A percentile compares a stretch with the other conserved stretches of the same genome.
phyloP scores from a whole-genome alignment of 2,797 vertebrate genomes.

The Sylvilagus floridanus region DNA sequence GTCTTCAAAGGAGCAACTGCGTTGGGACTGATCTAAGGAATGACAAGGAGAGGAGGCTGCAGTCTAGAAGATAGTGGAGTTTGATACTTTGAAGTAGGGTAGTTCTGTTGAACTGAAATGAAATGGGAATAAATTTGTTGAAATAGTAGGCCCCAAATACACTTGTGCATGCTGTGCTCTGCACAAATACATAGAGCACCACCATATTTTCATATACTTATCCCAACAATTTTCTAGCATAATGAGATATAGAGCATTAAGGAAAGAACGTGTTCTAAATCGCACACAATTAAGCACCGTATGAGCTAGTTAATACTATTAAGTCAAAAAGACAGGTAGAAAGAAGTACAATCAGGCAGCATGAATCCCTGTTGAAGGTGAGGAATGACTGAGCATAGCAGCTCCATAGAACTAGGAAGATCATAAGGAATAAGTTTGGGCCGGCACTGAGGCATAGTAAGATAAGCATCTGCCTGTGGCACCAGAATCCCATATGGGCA shows the following conservation, averaged over 20 bases:
- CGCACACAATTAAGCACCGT: neutral
- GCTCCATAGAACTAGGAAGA: neutral
- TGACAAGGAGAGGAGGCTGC: too few species aligned
- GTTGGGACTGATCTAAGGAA: too few species aligned
- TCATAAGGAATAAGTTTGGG: neutral
- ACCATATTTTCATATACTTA: neutral
- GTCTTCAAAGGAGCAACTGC: too few species aligned
- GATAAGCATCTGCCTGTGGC: too few species aligned
- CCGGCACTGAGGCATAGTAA: too few species aligned
- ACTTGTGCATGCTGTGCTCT: neutral
- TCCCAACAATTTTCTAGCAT: neutral
- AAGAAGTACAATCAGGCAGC: neutral
- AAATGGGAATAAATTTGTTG: neutral
- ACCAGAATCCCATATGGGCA: too few species aligned
- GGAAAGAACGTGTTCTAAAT: neutral
- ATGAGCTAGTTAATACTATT: neutral
- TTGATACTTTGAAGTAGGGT: too few species aligned
- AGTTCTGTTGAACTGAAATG: neutral
- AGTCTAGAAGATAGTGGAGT: too few species aligned
- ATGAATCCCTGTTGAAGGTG: neutral
- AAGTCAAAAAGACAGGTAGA: neutral
- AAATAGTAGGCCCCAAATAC: neutral
- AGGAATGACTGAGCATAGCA: constrained; percentile 15
- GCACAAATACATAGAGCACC: neutral
- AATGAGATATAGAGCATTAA: neutral